A percentile compares a stretch with the other conserved stretches of the same genome.
Evolutionary conservation across 2,888 invertebrate genomes (phyloP).

Genomic region (Chrysodeixis includens): DNA sequence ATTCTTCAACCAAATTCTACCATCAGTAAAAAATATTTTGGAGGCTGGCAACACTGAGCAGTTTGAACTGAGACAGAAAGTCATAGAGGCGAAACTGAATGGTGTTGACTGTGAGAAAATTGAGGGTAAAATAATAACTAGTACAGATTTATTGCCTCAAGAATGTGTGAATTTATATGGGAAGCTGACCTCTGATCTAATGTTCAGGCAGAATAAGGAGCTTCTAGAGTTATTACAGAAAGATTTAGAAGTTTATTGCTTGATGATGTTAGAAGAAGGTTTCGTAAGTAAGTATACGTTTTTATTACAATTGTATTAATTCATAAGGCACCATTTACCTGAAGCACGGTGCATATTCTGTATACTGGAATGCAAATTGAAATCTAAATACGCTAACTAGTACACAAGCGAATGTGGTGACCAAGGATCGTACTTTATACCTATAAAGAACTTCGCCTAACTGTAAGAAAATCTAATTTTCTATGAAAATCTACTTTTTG

Average conservation of each 20-base stretch:
- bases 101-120: constrained; percentile 67
- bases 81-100: constrained; percentile 60
- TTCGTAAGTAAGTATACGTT: constrained; percentile 75
- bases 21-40: constrained; percentile 73
- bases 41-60: constrained; percentile 79
- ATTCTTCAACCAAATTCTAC: constrained; percentile 80
- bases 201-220: constrained; percentile 85
- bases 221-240: constrained; percentile 76
- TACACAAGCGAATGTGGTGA: too few species aligned
- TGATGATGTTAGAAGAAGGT: constrained; percentile 77
- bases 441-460: too few species aligned
- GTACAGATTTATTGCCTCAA: constrained; percentile 77
- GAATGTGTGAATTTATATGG: constrained; percentile 80
- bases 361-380: too few species aligned
- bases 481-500: too few species aligned
- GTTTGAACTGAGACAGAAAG: constrained; percentile 71
- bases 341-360: too few species aligned
- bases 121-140: constrained; percentile 74
- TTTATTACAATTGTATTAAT: not conserved
- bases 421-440: too few species aligned
- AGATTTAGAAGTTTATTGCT: constrained; percentile 79
- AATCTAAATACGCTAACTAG: too few species aligned
- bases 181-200: constrained; percentile 79
- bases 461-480: too few species aligned
- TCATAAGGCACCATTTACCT: too few species aligned